phyloP scores from a whole-genome alignment of 1,140 invertebrate species.

The Mesaphorura yosii region DNA sequence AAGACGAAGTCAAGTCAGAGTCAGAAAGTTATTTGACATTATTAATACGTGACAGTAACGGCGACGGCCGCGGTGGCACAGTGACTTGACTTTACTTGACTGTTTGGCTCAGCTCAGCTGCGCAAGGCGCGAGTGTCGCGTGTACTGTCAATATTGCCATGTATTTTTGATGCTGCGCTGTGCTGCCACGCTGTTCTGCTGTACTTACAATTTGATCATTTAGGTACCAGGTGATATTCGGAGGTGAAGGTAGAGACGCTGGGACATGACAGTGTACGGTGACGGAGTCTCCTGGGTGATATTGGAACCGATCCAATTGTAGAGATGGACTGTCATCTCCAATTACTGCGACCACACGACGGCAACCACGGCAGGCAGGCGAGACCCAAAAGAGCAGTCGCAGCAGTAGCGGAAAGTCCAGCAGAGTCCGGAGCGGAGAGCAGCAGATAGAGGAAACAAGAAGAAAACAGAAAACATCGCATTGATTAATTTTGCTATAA shows the following conservation, averaged over 20 bases:
- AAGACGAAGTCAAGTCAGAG: too few relatives aligned
- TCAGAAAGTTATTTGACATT: too few relatives aligned
- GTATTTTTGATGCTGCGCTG: too few relatives aligned
- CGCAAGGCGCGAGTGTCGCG: too few relatives aligned
- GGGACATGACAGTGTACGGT: conserved; percentile 20
- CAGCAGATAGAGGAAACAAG: too few relatives aligned
- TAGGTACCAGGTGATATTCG: conserved; percentile 25
- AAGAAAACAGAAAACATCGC: conserved; percentile 5
- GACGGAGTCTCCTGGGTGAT: conserved; percentile 29
- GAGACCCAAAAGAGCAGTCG: not conserved
- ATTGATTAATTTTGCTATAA: conserved; percentile 17
- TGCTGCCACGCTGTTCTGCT: too few relatives aligned
- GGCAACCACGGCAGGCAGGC: not conserved
- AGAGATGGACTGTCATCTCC: conserved; percentile 25
- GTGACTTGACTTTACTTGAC: too few relatives aligned
- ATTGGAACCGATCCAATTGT: conserved; percentile 22
- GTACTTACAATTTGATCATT: conserved; percentile 20
- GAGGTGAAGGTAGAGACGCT: conserved; percentile 15
- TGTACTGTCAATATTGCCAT: too few relatives aligned
- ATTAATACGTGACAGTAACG: too few relatives aligned
- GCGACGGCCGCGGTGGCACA: too few relatives aligned
- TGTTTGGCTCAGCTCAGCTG: too few relatives aligned
- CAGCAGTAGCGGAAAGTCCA: not conserved
- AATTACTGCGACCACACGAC: conserved; percentile 25
- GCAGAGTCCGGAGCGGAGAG: too few relatives aligned